phyloP scores from a whole-genome alignment of 2,888 invertebrate genomes.

The Cyaniris semiargus region DNA sequence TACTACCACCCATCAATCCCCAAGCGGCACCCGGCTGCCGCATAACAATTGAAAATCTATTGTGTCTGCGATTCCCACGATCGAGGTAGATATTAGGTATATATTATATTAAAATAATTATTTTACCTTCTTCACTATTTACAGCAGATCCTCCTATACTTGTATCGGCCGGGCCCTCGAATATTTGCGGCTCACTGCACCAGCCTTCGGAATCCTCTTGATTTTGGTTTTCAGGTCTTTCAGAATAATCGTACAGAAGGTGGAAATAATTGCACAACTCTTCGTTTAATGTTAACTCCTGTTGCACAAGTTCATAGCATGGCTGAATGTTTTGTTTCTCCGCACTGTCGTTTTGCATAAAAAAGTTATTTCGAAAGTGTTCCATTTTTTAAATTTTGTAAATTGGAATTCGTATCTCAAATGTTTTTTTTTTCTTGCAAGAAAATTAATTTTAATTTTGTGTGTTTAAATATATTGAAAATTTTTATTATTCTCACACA shows the following conservation, averaged over 20 bases:
- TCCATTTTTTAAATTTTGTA: conserved; percentile 50
- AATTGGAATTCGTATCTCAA: neutral
- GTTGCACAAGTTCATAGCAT: conserved; percentile 42
- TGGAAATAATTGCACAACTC: conserved; percentile 54
- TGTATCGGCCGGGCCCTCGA: neutral
- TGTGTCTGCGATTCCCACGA: too few relatives aligned
- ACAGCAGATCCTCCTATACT: conserved; percentile 59
- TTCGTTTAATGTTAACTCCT: conserved; percentile 39
- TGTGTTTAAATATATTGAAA: neutral
- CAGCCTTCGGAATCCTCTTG: conserved; percentile 44
- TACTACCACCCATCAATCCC: too few relatives aligned
- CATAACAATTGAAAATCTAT: too few relatives aligned
- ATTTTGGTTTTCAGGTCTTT: conserved; percentile 42
- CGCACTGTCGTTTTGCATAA: conserved; percentile 46
- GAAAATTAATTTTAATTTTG: neutral
- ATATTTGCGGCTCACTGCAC: conserved; percentile 51
- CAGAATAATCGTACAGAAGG: conserved; percentile 55
- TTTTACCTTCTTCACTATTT: conserved; percentile 59
- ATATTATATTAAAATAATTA: neutral
- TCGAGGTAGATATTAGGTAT: too few relatives aligned
- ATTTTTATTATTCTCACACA: neutral
- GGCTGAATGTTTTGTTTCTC: conserved; percentile 45
- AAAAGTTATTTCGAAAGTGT: conserved; percentile 53
- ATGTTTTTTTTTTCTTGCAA: neutral
- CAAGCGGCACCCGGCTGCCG: too few relatives aligned